Conservation (phyloP, 2,888 invertebrate genomes). For the Allygus modestus region DNA sequence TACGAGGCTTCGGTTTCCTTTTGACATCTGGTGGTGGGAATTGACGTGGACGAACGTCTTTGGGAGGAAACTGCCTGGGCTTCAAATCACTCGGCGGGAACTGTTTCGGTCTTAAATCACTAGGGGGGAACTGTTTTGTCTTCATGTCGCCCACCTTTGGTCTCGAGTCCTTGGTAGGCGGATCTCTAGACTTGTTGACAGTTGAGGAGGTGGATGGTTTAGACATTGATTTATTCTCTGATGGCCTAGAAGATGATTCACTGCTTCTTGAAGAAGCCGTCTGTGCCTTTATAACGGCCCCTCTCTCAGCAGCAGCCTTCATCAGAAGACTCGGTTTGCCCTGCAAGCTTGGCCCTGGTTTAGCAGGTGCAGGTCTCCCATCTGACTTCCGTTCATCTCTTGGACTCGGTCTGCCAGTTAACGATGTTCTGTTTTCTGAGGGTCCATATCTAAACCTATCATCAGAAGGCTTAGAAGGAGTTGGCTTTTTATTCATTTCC, state of each 20-base stretch:
- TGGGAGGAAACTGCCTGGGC: slow-evolving; percentile 69
- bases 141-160: slow-evolving; percentile 74
- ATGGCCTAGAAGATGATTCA: slow-evolving; percentile 15
- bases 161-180: slow-evolving; percentile 66
- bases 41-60: slow-evolving; percentile 70
- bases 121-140: slow-evolving; percentile 74
- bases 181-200: slow-evolving; percentile 63
- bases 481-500: slow-evolving; percentile 54
- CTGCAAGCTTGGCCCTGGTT: neutral
- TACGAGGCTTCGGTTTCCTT: slow-evolving; percentile 67
- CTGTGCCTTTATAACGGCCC: neutral
- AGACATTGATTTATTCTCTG: neutral
- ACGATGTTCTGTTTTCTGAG: slow-evolving; percentile 21
- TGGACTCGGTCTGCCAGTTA: neutral
- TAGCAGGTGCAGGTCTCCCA: slow-evolving; percentile 28
- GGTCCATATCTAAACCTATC: neutral
- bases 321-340: slow-evolving; percentile 48
- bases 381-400: slow-evolving; percentile 36
- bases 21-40: slow-evolving; percentile 74
- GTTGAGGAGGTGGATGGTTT: slow-evolving; percentile 34
- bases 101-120: slow-evolving; percentile 74
- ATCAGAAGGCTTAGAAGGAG: slow-evolving; percentile 16
- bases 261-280: slow-evolving; percentile 9
- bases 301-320: slow-evolving; percentile 48
- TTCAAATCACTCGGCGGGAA: slow-evolving; percentile 73